phyloP scores from a whole-genome alignment of 2,888 invertebrate species.

The Hydropsyche betteni region DNA sequence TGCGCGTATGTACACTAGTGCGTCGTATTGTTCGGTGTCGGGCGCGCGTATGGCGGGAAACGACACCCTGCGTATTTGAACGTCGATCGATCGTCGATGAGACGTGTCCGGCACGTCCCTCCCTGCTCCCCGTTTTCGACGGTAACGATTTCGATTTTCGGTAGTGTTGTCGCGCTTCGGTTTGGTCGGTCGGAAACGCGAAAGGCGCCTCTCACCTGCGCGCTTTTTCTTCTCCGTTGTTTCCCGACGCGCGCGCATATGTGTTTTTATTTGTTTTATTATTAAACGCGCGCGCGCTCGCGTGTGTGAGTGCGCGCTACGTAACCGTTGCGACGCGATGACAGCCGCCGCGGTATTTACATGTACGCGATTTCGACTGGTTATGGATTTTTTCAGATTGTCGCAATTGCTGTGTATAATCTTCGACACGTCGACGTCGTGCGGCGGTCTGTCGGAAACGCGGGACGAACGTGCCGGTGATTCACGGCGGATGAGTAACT shows the following conservation, averaged over 20 bases:
- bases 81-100: background rate
- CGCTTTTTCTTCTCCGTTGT: background rate
- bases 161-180: background rate
- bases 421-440: constrained; percentile 60
- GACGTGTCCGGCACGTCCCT: background rate
- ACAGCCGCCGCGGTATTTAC: constrained; percentile 56
- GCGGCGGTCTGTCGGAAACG: background rate
- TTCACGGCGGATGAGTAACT: too few relatives aligned
- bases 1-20: background rate
- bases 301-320: constrained; percentile 1
- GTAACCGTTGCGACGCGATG: constrained; percentile 54
- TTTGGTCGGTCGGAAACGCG: background rate
- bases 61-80: background rate
- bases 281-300: background rate
- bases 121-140: too few relatives aligned
- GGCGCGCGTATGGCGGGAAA: background rate
- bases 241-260: background rate
- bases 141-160: background rate
- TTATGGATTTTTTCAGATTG: constrained; percentile 56
- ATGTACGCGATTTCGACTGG: constrained; percentile 60
- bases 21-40: background rate
- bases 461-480: too few relatives aligned
- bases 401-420: constrained; percentile 56
- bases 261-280: background rate
- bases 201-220: background rate